Conservation (phyloP, 2,113 vertebrate species). For the Rynchops niger region DNA sequence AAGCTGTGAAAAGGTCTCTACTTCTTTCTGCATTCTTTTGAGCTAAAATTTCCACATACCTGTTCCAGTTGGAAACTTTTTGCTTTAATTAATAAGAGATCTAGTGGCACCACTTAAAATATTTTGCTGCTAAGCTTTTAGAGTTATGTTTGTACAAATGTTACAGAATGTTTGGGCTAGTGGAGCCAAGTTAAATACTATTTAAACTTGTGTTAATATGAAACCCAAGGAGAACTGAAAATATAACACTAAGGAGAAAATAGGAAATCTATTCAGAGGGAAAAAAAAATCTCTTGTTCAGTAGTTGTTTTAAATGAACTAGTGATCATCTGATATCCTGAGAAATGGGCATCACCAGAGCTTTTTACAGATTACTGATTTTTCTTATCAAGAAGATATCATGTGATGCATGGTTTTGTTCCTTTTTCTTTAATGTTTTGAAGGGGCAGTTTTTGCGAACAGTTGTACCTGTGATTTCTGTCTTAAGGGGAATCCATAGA, state of each 20-base stretch:
- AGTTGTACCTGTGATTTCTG: neutral
- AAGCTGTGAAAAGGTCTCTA: neutral
- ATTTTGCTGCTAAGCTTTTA: neutral
- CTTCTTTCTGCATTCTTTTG: neutral
- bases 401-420: neutral
- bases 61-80: neutral
- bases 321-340: neutral
- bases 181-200: slow-evolving; percentile 48
- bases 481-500: neutral
- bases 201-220: slow-evolving; percentile 40
- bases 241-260: neutral
- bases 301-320: neutral
- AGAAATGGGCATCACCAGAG: neutral
- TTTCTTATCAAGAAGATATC: neutral
- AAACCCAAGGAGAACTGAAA: slow-evolving; percentile 13
- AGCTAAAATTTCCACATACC: neutral
- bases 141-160: slow-evolving; percentile 27
- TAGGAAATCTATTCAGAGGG: neutral
- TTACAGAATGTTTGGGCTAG: slow-evolving; percentile 32
- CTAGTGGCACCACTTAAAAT: slow-evolving; percentile 26
- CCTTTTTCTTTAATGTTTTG: neutral
- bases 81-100: slow-evolving; percentile 17
- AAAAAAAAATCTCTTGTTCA: neutral
- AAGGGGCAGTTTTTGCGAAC: neutral
- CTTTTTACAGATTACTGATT: neutral